Conservation (phyloP, 1,140 invertebrate species). For the Pteromalus puparum region DNA sequence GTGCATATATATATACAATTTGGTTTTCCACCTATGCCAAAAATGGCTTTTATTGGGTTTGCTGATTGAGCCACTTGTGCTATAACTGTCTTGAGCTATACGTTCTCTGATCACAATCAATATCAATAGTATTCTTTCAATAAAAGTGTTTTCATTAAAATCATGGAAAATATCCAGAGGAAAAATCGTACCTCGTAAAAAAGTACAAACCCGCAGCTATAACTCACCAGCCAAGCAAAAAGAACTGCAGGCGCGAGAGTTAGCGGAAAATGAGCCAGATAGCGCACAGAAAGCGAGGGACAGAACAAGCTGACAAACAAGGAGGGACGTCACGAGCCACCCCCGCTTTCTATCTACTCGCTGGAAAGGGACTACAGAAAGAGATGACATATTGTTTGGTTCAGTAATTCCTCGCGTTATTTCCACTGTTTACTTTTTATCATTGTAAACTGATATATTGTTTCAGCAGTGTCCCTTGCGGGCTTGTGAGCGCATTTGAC, state of each 20-base stretch:
- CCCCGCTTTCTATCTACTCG: slow-evolving; percentile 53
- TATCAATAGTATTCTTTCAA: too few species aligned
- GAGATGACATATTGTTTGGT: slow-evolving; percentile 73
- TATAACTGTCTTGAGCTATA: too few species aligned
- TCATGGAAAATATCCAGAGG: too few species aligned
- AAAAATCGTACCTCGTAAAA: too few species aligned
- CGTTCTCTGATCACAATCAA: too few species aligned
- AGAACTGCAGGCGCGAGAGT: neutral
- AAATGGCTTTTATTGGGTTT: too few species aligned
- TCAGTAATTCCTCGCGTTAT: slow-evolving; percentile 71
- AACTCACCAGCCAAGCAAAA: neutral
- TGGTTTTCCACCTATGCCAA: too few species aligned
- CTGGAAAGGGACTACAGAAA: slow-evolving; percentile 48
- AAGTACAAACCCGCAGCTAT: too few species aligned
- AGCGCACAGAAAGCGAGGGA: neutral
- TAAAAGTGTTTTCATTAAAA: too few species aligned
- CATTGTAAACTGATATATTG: slow-evolving; percentile 74
- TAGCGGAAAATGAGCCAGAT: slow-evolving; percentile 16
- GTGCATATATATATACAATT: too few species aligned
- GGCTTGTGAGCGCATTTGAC: too few species aligned
- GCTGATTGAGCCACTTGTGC: too few species aligned
- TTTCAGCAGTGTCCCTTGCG: slow-evolving; percentile 38
- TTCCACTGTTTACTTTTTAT: slow-evolving; percentile 74
- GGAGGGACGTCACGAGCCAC: slow-evolving; percentile 41
- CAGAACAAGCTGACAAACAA: neutral